Percentiles rank a stretch among this genome's conserved stretches.
These are phyloP conservation scores for Agapornis canus DNA, from an alignment of 2,797 vertebrate genomes.

Conservation along the genomic window DNA sequence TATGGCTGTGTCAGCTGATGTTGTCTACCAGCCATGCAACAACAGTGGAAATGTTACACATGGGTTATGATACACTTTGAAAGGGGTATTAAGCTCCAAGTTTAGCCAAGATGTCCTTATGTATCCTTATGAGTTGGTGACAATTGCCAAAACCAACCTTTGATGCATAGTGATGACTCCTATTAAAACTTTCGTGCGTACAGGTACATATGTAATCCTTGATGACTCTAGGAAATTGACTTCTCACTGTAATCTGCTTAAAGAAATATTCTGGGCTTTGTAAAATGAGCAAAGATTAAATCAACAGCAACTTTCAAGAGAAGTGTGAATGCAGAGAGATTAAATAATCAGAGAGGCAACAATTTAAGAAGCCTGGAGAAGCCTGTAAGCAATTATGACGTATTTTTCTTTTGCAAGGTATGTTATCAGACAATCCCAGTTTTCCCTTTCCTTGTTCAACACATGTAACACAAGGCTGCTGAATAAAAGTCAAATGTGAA, in stretches of 20 bases:
- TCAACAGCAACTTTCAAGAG: neutral
- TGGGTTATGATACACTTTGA: neutral
- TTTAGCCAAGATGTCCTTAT: neutral
- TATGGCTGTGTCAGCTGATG: neutral
- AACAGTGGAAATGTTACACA: neutral
- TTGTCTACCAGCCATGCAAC: neutral
- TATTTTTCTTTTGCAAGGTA: neutral
- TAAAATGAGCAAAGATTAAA: neutral
- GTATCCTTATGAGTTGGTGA: neutral
- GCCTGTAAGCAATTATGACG: neutral
- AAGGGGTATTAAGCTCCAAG: neutral
- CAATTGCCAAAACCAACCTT: neutral
- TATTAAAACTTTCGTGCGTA: neutral
- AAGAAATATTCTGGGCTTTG: neutral
- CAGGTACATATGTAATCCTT: neutral
- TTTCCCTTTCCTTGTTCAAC: neutral
- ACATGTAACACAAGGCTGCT: neutral
- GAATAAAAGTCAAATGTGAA: neutral
- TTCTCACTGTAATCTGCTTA: neutral
- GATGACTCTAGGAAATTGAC: neutral
- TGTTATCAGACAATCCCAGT: neutral
- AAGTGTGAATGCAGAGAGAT: neutral
- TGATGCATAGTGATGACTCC: neutral
- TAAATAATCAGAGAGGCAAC: neutral
- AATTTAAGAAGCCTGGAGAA: neutral